Evolutionary conservation across 2,113 vertebrate genomes (phyloP).

Genomic region (Triplophysa tibetana): DNA sequence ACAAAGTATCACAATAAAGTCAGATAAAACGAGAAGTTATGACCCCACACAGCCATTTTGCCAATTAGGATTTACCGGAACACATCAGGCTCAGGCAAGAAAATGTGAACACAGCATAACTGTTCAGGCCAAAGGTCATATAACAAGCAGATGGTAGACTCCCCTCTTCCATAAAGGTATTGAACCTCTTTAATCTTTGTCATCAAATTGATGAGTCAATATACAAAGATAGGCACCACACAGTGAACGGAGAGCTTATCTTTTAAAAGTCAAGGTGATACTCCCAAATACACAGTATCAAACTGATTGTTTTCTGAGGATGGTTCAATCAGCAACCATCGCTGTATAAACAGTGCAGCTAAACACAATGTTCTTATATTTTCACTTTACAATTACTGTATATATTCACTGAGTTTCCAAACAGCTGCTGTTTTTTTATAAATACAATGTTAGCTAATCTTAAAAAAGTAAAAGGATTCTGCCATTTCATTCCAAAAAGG

Average conservation of each 20-base stretch:
- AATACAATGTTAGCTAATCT: too few relatives aligned
- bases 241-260: not conserved
- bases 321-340: not conserved
- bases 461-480: too few relatives aligned
- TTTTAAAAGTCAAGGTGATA: slow-evolving; percentile 9
- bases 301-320: not conserved
- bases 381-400: not conserved
- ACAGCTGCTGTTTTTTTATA: slow-evolving; percentile 5
- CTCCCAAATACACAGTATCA: not conserved
- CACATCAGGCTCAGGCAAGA: not conserved
- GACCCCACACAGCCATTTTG: not conserved
- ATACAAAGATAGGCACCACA: slow-evolving; percentile 2
- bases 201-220: slow-evolving; percentile 15
- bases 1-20: not conserved
- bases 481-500: too few relatives aligned
- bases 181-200: slow-evolving; percentile 8
- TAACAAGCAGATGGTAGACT: slow-evolving; percentile 32
- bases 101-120: not conserved
- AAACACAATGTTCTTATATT: slow-evolving; percentile 5
- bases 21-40: not conserved
- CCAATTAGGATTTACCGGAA: slow-evolving; percentile 1
- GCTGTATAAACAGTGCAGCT: not conserved
- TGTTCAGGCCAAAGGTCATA: slow-evolving; percentile 1
- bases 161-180: slow-evolving; percentile 13
- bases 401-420: not conserved